phyloP scores from a whole-genome alignment of 1,140 invertebrate genomes.

The Pygmarrhopalites habei region DNA sequence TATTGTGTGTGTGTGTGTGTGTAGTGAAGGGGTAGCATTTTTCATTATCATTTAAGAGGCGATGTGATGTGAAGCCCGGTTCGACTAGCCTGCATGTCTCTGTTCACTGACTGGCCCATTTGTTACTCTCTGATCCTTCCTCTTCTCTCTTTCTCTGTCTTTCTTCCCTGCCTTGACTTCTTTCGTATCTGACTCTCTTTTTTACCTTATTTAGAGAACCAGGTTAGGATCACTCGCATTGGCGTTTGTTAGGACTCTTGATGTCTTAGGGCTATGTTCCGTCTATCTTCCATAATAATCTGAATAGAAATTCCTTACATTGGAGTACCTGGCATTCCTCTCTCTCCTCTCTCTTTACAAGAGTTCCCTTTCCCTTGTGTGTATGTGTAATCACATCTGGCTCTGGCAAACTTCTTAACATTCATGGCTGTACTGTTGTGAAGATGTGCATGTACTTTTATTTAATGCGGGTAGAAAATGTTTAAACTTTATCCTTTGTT shows the following conservation, averaged over 20 bases:
- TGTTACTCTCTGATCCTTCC: neutral
- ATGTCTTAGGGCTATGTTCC: conserved; percentile 7
- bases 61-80: neutral
- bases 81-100: conserved; percentile 11
- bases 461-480: no score
- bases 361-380: neutral
- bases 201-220: conserved; percentile 10
- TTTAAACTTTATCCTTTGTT: no score
- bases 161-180: neutral
- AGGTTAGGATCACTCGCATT: neutral
- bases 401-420: neutral
- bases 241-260: conserved; percentile 1
- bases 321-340: conserved; percentile 7
- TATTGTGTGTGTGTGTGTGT: neutral
- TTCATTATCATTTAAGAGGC: neutral
- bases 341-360: neutral
- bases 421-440: no score
- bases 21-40: neutral
- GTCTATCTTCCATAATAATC: conserved; percentile 7
- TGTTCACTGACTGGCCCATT: neutral
- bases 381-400: neutral
- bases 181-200: neutral
- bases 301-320: conserved; percentile 10
- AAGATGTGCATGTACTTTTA: no score
- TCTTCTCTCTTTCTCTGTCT: neutral